Percentiles rank a stretch among this genome's conserved stretches.
These are phyloP conservation scores for Melanostoma scalare DNA, from an alignment of 2,888 invertebrate genomes.

Conservation along the genomic window DNA sequence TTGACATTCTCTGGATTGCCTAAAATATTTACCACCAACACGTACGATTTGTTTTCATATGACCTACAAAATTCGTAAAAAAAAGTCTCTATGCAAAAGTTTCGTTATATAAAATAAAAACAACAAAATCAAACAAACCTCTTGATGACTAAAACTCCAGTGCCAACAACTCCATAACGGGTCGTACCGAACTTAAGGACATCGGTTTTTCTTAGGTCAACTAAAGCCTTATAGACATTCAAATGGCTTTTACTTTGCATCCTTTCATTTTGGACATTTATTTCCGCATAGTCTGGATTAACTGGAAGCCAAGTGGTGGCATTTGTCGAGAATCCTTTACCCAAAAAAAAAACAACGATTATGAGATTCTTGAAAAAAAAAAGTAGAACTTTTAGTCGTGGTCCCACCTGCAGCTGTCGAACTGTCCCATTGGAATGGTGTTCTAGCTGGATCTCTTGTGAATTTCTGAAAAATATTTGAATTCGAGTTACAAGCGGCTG, in stretches of 20 bases:
- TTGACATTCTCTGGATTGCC: conserved; percentile 77
- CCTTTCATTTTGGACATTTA: conserved; percentile 84
- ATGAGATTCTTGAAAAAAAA: neutral
- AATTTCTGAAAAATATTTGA: conserved; percentile 83
- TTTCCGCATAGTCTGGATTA: conserved; percentile 84
- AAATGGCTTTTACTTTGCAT: conserved; percentile 83
- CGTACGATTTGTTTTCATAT: conserved; percentile 76
- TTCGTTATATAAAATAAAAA: too few relatives aligned
- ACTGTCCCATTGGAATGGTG: conserved; percentile 86
- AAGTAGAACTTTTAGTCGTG: too few relatives aligned
- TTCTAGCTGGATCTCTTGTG: conserved; percentile 86
- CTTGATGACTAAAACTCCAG: conserved; percentile 78
- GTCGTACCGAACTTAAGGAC: conserved; percentile 77
- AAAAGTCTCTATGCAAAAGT: neutral
- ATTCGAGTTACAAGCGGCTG: conserved; percentile 83
- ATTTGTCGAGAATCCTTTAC: conserved; percentile 79
- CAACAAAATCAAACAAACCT: conserved; percentile 69
- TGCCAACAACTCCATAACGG: conserved; percentile 76
- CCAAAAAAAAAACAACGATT: conserved; percentile 60
- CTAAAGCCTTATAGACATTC: conserved; percentile 84
- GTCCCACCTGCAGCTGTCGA: conserved; percentile 77
- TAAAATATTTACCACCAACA: conserved; percentile 83
- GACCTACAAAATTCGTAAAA: conserved; percentile 11
- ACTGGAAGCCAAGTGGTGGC: conserved; percentile 80
- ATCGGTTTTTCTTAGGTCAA: conserved; percentile 79